Evolutionary conservation across 2,888 invertebrate species (phyloP), one percentile per base, ranked within the genome.

Genomic region (Meganola albula): DNA sequence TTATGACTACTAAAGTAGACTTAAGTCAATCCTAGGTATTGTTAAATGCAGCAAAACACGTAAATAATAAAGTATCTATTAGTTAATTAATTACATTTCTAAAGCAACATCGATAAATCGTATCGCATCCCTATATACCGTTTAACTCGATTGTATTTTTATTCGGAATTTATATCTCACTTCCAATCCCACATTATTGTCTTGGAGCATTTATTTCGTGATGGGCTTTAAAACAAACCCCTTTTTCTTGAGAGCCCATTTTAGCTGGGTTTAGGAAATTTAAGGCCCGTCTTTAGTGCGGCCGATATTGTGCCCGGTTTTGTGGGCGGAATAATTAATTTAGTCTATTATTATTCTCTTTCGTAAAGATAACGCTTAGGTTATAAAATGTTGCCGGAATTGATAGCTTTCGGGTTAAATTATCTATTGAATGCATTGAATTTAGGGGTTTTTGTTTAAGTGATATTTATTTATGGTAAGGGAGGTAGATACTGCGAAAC

Each of bases 151-250:
- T 66, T 70, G 71, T 77, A 80, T 84, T 83, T 84, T 83, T 83
- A 83, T 83, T 79, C 69, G 58, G 70, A 83, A 84, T 84, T 84
- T 84, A 84, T 83, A 83, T 80, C 82, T 74, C 61, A 62, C 68
- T 67, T 58, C 65, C 77, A 79, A 84, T 84, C 82, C 84, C 75
- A 82, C 83, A 75, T 84, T 84, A 85, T 84, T 84, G 84, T 85
- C 82, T 74, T 69, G 66, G 68, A 57, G 71, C 77, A 83, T 84
- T 84, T 83, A 84, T 84, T 85, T 80, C 78, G 71, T 72, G 78
- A 84, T 78, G 77, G 84, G 83, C 77, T 78, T 85, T 84, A 82
- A 84, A 84, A 83, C 73, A 82, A 80, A 82, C 79, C 82, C 84
- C 83, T 80, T 83, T 84, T 84, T 83, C 80, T 78, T 67, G 69